phyloP scores from a whole-genome alignment of 2,888 invertebrate species.

The Schizaphis graminum region DNA sequence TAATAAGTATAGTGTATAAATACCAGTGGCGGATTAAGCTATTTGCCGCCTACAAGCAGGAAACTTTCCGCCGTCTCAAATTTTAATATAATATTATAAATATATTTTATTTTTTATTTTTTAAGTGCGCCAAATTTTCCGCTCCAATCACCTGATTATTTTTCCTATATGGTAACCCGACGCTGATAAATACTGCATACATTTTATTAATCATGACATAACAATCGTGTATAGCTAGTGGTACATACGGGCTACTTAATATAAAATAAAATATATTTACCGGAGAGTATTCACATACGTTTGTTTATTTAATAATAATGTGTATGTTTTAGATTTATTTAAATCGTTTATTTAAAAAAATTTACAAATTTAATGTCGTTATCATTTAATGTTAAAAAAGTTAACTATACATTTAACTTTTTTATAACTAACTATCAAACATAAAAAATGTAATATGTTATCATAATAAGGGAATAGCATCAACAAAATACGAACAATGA shows the following conservation, averaged over 20 bases:
- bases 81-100: no score
- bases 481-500: background rate
- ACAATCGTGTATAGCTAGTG: no score
- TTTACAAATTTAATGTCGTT: background rate
- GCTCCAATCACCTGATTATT: no score
- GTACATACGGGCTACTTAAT: background rate
- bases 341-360: background rate
- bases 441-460: background rate
- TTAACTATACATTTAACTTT: background rate
- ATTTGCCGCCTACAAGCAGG: no score
- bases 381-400: background rate
- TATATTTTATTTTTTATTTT: no score
- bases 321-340: background rate
- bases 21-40: no score
- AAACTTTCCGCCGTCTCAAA: no score
- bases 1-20: background rate
- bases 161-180: no score
- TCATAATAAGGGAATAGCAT: background rate
- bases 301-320: background rate
- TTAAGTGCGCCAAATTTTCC: no score
- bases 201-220: background rate
- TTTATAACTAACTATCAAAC: background rate
- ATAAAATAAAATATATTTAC: background rate
- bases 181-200: no score
- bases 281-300: background rate